phyloP scores from a whole-genome alignment of 2,113 vertebrate genomes.

The Pseudopipra pipra region DNA sequence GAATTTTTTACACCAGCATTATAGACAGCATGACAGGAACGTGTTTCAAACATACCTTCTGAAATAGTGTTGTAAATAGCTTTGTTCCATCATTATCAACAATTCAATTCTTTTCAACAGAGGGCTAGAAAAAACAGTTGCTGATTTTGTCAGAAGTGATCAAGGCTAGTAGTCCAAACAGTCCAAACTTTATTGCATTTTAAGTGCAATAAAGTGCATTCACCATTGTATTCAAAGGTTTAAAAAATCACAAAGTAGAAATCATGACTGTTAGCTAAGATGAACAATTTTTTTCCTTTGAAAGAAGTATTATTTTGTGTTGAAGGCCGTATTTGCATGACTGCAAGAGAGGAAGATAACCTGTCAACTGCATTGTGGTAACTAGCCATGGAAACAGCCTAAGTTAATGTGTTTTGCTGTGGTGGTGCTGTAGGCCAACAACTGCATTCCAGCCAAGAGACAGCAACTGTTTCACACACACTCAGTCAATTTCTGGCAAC shows the following conservation, averaged over 20 bases:
- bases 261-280: neutral
- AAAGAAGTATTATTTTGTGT: neutral
- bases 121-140: neutral
- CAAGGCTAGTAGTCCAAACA: neutral
- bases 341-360: neutral
- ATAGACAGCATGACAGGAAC: neutral
- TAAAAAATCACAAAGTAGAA: neutral
- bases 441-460: neutral
- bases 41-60: neutral
- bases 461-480: rapidly evolving
- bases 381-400: neutral
- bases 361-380: neutral
- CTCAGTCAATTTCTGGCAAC: neutral
- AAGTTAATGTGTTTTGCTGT: neutral
- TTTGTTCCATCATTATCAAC: neutral
- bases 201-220: neutral
- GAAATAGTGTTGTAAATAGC: neutral
- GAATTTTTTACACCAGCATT: neutral
- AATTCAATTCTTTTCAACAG: neutral
- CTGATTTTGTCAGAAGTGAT: neutral
- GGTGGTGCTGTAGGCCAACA: too few relatives aligned
- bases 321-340: neutral
- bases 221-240: neutral
- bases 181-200: neutral
- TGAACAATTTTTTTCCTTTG: neutral